Base-by-base conservation (phyloP, 2,888 invertebrate genomes). In the Microplitis manilae region DNA sequence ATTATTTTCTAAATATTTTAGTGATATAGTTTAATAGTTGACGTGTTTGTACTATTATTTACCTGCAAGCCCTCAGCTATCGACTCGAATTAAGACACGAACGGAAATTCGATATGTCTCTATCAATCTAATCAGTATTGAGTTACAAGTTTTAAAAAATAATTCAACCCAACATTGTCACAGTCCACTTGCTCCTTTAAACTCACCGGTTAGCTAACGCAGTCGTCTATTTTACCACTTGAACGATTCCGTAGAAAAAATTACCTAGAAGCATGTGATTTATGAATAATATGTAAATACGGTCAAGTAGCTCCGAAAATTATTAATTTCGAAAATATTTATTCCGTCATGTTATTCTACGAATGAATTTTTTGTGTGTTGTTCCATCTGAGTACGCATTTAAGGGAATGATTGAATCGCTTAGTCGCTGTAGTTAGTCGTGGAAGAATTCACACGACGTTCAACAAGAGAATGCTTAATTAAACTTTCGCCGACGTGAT, bases 61-160 rank as follows among this genome's bases (percentile, higher is more conserved):
- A 61, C 39, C 64, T 39, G n/a, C 38, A n/a, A 2, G 59, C 83
- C 82, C 84, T 85, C 83, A 83, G 82, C 87, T 81, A 85, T 87
- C 87, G 74, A 82, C 72, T 85, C 85, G 84, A 83, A 88, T 87
- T 84, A 87, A 84, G 80, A 80, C 80, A 80, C 59, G 6, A 50
- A 8, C 64, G 64, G 40, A 73, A 50, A 50, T 13, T 50, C 50
- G 50, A 50, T 50, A 50, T 50, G 13, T 50, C 50, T 50, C 50
- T 50, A 50, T 50, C 9, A 50, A 50, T 73, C 65, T 62, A 73
- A 73, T 73, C 41, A 64, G 64, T 70, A 9, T 70, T 70, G 20
- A 59, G 30, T 68, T 61, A 67, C 67, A 38, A n/a, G 13, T 40
- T 68, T 73, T 41, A 68, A 72, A 61, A 60, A 30, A 30, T 30